A percentile compares a stretch with the other conserved stretches of the same genome.
These are phyloP conservation scores for Trisateles emortualis DNA, from an alignment of 2,888 invertebrate genomes.

Conservation along the genomic window DNA sequence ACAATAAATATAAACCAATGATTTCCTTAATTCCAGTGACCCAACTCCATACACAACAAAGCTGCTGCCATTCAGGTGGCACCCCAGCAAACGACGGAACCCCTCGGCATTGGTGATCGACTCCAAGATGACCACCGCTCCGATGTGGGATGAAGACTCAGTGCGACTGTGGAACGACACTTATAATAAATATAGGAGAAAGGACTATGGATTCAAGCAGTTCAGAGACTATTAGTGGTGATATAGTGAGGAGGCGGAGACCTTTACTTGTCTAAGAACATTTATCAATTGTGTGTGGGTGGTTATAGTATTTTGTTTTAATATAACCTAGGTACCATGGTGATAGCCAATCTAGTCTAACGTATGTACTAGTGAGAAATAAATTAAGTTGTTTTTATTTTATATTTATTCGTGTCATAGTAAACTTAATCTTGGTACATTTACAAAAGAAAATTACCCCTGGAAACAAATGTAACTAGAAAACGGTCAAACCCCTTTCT, in stretches of 20 bases:
- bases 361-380: conserved; percentile 13
- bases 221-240: conserved; percentile 15
- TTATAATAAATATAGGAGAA: conserved; percentile 71
- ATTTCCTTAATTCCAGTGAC: conserved; percentile 63
- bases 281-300: too few relatives aligned
- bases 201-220: conserved; percentile 53
- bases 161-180: conserved; percentile 75
- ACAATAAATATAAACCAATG: background rate
- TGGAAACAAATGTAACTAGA: background rate
- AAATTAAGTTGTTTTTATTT: background rate
- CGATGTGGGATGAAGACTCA: conserved; percentile 67
- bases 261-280: too few relatives aligned
- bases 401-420: background rate
- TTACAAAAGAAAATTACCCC: background rate
- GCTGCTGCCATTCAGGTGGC: conserved; percentile 71
- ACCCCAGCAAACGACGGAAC: conserved; percentile 67
- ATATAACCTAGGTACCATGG: background rate
- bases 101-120: conserved; percentile 74
- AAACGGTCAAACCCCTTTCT: background rate
- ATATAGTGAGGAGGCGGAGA: too few relatives aligned
- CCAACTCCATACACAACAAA: conserved; percentile 69
- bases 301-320: too few relatives aligned
- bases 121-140: conserved; percentile 61
- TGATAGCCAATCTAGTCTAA: conserved; percentile 14
- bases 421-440: background rate